Percentiles rank a stretch among this genome's conserved stretches.
Evolutionary conservation across 2,888 invertebrate species (phyloP).

Genomic region (Rhingia campestris): DNA sequence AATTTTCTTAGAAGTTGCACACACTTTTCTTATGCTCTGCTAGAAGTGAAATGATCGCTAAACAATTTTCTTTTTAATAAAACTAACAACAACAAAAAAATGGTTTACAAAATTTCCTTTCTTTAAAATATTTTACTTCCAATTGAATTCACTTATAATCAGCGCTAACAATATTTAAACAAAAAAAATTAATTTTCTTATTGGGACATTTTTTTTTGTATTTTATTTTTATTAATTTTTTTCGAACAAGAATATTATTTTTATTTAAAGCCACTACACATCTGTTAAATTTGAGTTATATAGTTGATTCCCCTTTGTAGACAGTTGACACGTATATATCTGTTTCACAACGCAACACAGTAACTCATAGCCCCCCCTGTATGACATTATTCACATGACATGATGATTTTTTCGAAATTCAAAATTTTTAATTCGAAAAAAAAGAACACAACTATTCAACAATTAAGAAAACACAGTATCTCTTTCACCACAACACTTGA

Average conservation of each 20-base stretch:
- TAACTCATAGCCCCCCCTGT: slow-evolving; percentile 37
- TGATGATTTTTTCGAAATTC: slow-evolving; percentile 42
- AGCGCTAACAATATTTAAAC: slow-evolving; percentile 41
- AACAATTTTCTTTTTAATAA: slow-evolving; percentile 25
- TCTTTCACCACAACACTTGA: slow-evolving; percentile 49
- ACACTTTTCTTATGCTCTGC: slow-evolving; percentile 70
- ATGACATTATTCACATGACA: slow-evolving; percentile 35
- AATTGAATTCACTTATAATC: slow-evolving; percentile 60
- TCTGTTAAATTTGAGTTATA: slow-evolving; percentile 43
- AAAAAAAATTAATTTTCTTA: slow-evolving; percentile 18
- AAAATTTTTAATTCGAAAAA: slow-evolving; percentile 34
- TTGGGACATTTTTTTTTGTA: slow-evolving; percentile 30
- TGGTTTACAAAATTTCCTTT: slow-evolving; percentile 31
- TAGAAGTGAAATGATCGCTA: slow-evolving; percentile 73
- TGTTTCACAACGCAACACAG: slow-evolving; percentile 62
- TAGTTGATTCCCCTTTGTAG: slow-evolving; percentile 61
- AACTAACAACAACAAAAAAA: slow-evolving; percentile 34
- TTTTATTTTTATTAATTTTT: slow-evolving; percentile 2
- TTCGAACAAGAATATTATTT: not conserved
- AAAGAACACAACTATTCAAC: slow-evolving; percentile 69
- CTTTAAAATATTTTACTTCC: slow-evolving; percentile 55
- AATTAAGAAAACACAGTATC: slow-evolving; percentile 44
- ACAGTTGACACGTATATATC: slow-evolving; percentile 54
- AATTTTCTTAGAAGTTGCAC: slow-evolving; percentile 70
- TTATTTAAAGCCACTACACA: slow-evolving; percentile 38